Percentiles rank a stretch among this genome's conserved stretches.
These are phyloP conservation scores for Zele albiditarsus DNA, from an alignment of 2,888 invertebrate genomes.

Conservation along the genomic window DNA sequence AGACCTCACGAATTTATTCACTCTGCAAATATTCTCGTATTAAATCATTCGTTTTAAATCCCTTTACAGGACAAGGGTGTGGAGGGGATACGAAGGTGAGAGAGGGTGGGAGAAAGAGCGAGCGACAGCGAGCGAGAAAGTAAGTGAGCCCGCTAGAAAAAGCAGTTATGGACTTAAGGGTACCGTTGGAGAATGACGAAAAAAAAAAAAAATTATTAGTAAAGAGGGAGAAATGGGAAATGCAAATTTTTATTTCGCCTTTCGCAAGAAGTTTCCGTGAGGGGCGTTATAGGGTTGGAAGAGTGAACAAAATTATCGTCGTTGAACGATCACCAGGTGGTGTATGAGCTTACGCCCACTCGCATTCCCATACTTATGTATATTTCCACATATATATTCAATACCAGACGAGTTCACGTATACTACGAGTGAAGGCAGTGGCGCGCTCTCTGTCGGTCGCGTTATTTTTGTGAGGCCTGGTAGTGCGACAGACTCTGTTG, in stretches of 20 bases:
- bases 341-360: conserved; percentile 17
- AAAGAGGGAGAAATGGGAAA: conserved; percentile 43
- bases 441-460: conserved; percentile 22
- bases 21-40: conserved; percentile 45
- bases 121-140: neutral
- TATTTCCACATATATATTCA: neutral
- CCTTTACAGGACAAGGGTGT: conserved; percentile 41
- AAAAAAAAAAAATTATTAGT: conserved; percentile 38
- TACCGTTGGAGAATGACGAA: conserved; percentile 10
- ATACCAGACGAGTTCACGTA: neutral
- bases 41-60: conserved; percentile 46
- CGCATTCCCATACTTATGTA: neutral
- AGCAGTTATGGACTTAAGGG: conserved; percentile 38
- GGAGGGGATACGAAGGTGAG: neutral
- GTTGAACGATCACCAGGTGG: conserved; percentile 42
- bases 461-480: neutral
- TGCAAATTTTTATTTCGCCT: conserved; percentile 44
- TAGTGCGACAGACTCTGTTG: conserved; percentile 24
- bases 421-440: conserved; percentile 12
- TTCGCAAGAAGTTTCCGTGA: conserved; percentile 31
- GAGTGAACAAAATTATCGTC: conserved; percentile 39
- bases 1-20: conserved; percentile 42
- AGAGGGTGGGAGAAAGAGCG: neutral
- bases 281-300: neutral
- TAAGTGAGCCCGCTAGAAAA: conserved; percentile 15